Evolutionary conservation across 2,888 invertebrate species (phyloP), one percentile per base, ranked within the genome.

Genomic region (Pomacea canaliculata): DNA sequence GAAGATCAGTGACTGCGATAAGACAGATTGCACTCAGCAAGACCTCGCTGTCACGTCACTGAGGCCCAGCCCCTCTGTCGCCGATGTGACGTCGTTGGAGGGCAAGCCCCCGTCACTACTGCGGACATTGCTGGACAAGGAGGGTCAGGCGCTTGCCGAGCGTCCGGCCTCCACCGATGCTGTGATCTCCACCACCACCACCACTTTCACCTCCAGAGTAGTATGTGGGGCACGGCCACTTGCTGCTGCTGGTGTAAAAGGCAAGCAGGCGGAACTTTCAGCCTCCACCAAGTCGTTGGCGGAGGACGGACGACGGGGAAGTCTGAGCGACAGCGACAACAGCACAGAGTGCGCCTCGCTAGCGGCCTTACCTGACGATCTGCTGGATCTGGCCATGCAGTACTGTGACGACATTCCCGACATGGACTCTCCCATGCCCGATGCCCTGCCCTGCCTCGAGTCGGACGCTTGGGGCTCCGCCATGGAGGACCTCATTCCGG

Each of bases 351-450:
- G 56, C 16, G 23, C 23, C 27, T 9, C n/a, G 9, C 7, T 67
- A 48, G 60, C 56, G 48, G 56, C 51, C 12, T 69, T 82, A 37
- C 79, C 82, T 7, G 82, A 82, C 37, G 82, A 82, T 59, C 62
- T 82, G 59, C 69, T 82, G 67, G 82, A 82, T 51, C 73, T 82
- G 66, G 80, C 78, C 60, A 78, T 82, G 76, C 79, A 80, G 70
- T 80, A 79, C 73, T 82, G 80, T 70, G 77, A 77, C n/a, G 59
- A 74, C 16, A 51, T 79, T 13, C 48, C 66, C 48, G 67, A 72
- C 19, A 75, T 65, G 60, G 75, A 79, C 72, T 49, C 77, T 7
- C 51, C 67, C 13, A n/a, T 72, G 60, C 56, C 70, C 9, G 76
- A 73, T 46, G 37, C 51, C 59, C 62, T 69, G 62, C 67, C 77